Evolutionary conservation across 1,140 invertebrate genomes (phyloP), one percentile per base, ranked within the genome.

Genomic region (Scaptomyza montana): DNA sequence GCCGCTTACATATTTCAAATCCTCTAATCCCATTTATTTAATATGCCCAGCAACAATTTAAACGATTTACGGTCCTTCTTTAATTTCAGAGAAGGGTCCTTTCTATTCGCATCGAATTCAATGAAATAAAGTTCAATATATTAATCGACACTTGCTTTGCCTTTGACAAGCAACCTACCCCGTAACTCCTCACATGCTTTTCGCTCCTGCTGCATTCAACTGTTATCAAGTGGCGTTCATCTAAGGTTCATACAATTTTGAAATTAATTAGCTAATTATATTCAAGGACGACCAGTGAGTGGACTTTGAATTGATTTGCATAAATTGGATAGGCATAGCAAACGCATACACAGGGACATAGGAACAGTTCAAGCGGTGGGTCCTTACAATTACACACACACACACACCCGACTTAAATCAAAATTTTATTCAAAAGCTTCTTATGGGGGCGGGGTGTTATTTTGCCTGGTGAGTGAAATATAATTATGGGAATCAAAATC

Each of bases 221-320:
- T 36, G 50, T 49, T 55, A 16, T 59, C 7, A 47, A 62, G 16
- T 49, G 12, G 30, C 25, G 1, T 28, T 25, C 46, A 25, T 36
- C 21, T 2, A 3, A 25, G 21, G 30, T 33, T 33, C 5, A 25
- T n/a, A 51, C 62, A 69, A 79, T 63, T 75, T 71, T 47, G 71
- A 77, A 87, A 82, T 89, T 89, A 89, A 89, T 89, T 89, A 84
- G 84, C 84, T 89, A 89, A 89, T 89, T 89, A 89, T 77, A 28
- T 45, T 56, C 53, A 76, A 78, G 67, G 64, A 67, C 65, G 41
- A 16, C 33, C 54, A 33, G 50, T 39, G 50, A 68, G 45, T 71
- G 54, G 49, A 63, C 36, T 63, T 74, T 51, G 72, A 74, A 79
- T 87, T 89, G 76, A 89, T 89, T 79, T 54, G 43, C 51, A 67